A percentile compares a stretch with the other conserved stretches of the same genome.
These are phyloP conservation scores for Zelleria hepariella DNA, from an alignment of 2,888 invertebrate genomes.

Conservation along the genomic window DNA sequence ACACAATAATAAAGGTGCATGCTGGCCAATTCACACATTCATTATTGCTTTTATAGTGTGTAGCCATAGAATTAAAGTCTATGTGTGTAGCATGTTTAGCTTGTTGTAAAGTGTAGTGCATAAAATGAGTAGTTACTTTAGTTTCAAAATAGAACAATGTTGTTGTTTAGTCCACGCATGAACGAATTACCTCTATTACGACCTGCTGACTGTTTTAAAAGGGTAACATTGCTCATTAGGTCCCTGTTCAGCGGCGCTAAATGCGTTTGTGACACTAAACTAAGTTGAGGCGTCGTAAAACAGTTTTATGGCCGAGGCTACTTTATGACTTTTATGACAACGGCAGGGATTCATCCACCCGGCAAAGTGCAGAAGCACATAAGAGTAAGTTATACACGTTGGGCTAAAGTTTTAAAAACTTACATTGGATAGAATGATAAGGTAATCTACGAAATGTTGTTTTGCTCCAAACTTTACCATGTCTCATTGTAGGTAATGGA, in stretches of 20 bases:
- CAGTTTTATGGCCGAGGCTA: conserved; percentile 24
- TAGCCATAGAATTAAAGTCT: too few species aligned
- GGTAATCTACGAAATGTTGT: background rate
- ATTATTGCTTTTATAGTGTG: too few species aligned
- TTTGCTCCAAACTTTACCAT: too few species aligned
- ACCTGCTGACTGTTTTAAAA: background rate
- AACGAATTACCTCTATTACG: background rate
- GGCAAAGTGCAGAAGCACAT: conserved; percentile 3
- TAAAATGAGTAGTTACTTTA: background rate
- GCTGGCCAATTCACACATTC: too few species aligned
- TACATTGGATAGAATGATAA: background rate
- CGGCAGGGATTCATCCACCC: conserved; percentile 24
- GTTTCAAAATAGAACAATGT: background rate
- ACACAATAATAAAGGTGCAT: too few species aligned
- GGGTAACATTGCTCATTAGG: background rate
- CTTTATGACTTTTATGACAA: conserved; percentile 29
- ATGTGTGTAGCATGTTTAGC: background rate
- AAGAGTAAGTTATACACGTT: background rate
- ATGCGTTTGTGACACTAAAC: conserved; percentile 17
- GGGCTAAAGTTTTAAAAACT: background rate
- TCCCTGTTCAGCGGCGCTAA: conserved; percentile 4
- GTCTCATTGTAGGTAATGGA: too few species aligned
- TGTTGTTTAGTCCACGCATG: background rate
- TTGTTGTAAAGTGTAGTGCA: background rate
- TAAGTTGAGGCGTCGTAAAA: conserved; percentile 20